Evolutionary conservation across 2,113 vertebrate species (phyloP).

Genomic region (Ivindomyrus marchei): DNA sequence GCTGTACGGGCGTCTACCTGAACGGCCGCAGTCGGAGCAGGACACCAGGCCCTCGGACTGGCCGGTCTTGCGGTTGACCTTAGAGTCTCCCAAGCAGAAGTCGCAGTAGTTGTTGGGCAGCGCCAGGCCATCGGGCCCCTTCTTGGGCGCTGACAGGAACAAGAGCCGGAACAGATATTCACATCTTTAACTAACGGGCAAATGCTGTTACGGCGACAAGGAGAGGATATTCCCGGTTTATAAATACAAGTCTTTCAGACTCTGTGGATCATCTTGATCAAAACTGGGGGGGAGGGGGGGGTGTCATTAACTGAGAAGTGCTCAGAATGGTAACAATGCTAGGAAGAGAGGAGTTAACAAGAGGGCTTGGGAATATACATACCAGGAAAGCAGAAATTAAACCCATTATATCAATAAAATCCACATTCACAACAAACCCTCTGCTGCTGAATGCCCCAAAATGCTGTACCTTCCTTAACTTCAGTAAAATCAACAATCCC

Average conservation of each 20-base stretch:
- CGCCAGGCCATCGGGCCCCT: slow-evolving; percentile 82
- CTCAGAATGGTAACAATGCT: not conserved
- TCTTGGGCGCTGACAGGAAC: slow-evolving; percentile 70
- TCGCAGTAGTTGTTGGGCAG: slow-evolving; percentile 96
- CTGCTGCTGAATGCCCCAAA: not conserved
- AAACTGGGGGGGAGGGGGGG: no score
- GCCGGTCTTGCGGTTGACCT: slow-evolving; percentile 90
- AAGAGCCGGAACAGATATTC: not conserved
- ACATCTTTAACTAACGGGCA: not conserved
- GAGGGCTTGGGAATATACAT: not conserved
- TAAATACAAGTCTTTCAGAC: not conserved
- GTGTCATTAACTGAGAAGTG: not conserved
- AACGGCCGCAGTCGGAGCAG: slow-evolving; percentile 92
- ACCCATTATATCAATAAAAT: not conserved
- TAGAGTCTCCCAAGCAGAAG: slow-evolving; percentile 92
- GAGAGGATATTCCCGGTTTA: not conserved
- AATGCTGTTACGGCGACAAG: no score
- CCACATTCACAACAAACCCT: not conserved
- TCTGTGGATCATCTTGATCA: not conserved
- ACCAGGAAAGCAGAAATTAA: not conserved
- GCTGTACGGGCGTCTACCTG: slow-evolving; percentile 58
- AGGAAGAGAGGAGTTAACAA: not conserved
- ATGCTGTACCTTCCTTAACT: not conserved
- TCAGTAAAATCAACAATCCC: not conserved
- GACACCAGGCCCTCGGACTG: slow-evolving; percentile 90